A percentile compares a stretch with the other conserved stretches of the same genome.
Evolutionary conservation across 2,888 invertebrate genomes (phyloP).

Genomic region (Druceiella hillmani): DNA sequence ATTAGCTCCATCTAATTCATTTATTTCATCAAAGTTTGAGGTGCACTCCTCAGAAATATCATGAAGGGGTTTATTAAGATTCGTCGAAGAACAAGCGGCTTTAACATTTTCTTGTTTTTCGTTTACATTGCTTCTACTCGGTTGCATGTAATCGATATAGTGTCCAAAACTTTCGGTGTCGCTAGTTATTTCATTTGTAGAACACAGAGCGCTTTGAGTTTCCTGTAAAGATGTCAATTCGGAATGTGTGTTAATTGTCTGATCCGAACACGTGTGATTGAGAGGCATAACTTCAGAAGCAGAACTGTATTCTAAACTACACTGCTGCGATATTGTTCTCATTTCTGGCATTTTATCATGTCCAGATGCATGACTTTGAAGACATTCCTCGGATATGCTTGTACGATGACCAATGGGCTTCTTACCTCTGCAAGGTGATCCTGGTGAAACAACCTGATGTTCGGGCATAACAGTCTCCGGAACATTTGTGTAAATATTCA

Average conservation of each 20-base stretch:
- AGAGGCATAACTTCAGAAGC: constrained; percentile 49
- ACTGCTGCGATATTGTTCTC: constrained; percentile 65
- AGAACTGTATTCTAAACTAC: constrained; percentile 65
- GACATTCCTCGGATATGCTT: constrained; percentile 44
- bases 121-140: constrained; percentile 33
- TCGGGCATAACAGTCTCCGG: constrained; percentile 57
- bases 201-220: constrained; percentile 45
- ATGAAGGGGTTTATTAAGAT: constrained; percentile 40
- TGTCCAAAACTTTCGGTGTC: constrained; percentile 50
- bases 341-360: constrained; percentile 38
- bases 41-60: constrained; percentile 48
- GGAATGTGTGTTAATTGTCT: constrained; percentile 46
- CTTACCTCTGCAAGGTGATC: constrained; percentile 28
- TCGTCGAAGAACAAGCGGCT: constrained; percentile 14
- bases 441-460: constrained; percentile 49
- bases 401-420: constrained; percentile 36
- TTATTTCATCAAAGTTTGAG: constrained; percentile 42
- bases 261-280: constrained; percentile 45
- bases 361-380: constrained; percentile 40
- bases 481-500: constrained; percentile 60
- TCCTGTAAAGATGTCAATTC: constrained; percentile 47
- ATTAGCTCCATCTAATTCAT: constrained; percentile 35
- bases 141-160: constrained; percentile 45
- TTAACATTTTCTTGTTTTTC: constrained; percentile 30
- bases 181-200: constrained; percentile 44